Base-by-base conservation (phyloP, 2,797 vertebrate species). In the Darevskia nairensis region DNA sequence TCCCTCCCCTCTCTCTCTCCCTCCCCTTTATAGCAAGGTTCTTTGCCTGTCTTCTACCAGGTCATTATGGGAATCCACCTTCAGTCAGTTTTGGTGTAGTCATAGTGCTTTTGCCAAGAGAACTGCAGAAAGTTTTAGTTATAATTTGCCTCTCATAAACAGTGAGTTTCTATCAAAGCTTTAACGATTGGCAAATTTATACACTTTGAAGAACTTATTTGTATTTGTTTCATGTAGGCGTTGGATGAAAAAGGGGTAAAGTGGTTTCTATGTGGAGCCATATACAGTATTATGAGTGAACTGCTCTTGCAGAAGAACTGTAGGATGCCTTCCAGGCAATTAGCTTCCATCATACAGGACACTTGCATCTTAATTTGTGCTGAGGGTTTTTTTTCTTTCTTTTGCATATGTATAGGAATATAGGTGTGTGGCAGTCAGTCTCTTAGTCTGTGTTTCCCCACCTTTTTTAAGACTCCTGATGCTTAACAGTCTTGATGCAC, bases 301-400 rank as follows among this genome's bases (percentile, higher is more conserved):
- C 77, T 78, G 39, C 59, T 74, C n/a, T 90, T 90, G 82, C 80
- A 86, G 46, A 23, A 55, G 79, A 90, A 89, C 71, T 89, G 88
- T 68, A 93, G 90, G 46, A 88, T 92, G 86, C 89, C 85, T 95
- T 92, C 82, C 79, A 90, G 84, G 50, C 85, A 92, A 46, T 92
- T 91, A 89, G 8, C 55, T 93, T 79, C 77, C 77, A 68, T 87
- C 93, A 55, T 46, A 23, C 3, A 29, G 76, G 84, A 79, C 85
- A 92, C 74, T 76, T 61, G 7, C 23, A 19, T 21, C 61, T 29
- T 88, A 90, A 86, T 92, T 89, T 89, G 19, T 90, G 59, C 46
- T 46, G 64, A n/a, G 15, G 25, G 61, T 32, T 21, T 39, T 79
- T 9, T 41, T 79, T n/a, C 15, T 69, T 9, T 32, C 87, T 91